Evolutionary conservation across 1,140 invertebrate species (phyloP).

Genomic region (Triops longicaudatus): DNA sequence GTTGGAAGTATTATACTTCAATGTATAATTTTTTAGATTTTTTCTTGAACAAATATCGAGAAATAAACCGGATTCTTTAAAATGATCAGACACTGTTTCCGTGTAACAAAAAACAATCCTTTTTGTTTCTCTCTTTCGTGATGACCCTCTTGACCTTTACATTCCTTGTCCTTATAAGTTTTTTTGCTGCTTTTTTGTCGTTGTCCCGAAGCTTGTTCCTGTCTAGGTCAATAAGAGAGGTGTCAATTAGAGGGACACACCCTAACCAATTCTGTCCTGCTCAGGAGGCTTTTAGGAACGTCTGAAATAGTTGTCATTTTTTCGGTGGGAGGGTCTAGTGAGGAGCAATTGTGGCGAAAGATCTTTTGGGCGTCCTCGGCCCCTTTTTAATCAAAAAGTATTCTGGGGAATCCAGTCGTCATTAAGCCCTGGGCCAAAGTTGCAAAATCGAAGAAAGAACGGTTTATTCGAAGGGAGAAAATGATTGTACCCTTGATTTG

Average conservation of each 20-base stretch:
- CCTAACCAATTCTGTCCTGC: constrained; percentile 1
- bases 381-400: neutral
- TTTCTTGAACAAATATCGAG: no score
- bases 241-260: constrained; percentile 8
- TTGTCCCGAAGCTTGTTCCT: neutral
- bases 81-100: no score
- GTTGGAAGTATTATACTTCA: no score
- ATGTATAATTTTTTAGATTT: no score
- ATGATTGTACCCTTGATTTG: neutral
- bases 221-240: constrained; percentile 14
- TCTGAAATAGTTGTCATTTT: neutral
- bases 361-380: neutral
- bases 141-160: neutral
- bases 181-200: neutral
- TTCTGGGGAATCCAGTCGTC: neutral
- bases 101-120: no score
- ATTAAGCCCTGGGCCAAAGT: neutral
- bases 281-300: neutral
- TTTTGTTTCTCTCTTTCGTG: no score
- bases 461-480: neutral
- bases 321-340: neutral
- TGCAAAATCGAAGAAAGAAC: neutral
- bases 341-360: neutral
- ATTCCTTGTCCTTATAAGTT: neutral
- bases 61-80: no score